Conservation (phyloP, 1,140 invertebrate genomes). For the Panonychus citri region DNA sequence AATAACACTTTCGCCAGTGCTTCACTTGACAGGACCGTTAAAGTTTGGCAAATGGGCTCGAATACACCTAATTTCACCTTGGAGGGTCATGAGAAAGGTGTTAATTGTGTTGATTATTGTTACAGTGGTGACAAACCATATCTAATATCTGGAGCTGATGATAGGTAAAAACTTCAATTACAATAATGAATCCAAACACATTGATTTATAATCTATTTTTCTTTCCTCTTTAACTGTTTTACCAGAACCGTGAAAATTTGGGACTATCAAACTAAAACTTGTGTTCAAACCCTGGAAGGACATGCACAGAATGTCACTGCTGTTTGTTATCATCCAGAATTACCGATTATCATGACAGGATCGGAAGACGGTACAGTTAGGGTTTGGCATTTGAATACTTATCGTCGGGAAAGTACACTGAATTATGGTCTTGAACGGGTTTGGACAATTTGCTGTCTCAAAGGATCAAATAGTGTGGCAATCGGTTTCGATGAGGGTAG, state of each 20-base stretch:
- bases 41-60: slow-evolving; percentile 93
- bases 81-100: slow-evolving; percentile 94
- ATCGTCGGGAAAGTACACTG: slow-evolving; percentile 77
- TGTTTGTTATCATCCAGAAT: slow-evolving; percentile 76
- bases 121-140: slow-evolving; percentile 99
- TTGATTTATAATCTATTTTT: not conserved
- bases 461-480: slow-evolving; percentile 87
- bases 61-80: slow-evolving; percentile 92
- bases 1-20: slow-evolving; percentile 99
- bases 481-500: slow-evolving; percentile 96
- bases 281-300: slow-evolving; percentile 90
- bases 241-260: slow-evolving; percentile 70
- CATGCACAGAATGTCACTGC: slow-evolving; percentile 88
- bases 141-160: slow-evolving; percentile 94
- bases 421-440: slow-evolving; percentile 96
- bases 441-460: slow-evolving; percentile 87
- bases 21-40: slow-evolving; percentile 86
- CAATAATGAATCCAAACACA: no score
- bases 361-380: slow-evolving; percentile 90
- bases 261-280: slow-evolving; percentile 98
- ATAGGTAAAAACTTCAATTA: slow-evolving; percentile 29
- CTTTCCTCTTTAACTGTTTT: slow-evolving; percentile 10
- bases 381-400: slow-evolving; percentile 95
- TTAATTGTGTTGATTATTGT: slow-evolving; percentile 98
- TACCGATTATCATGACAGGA: slow-evolving; percentile 88